Percentiles rank a stretch among this genome's conserved stretches.
These are phyloP conservation scores for Trididemnum clinides DNA, from an alignment of 23 tunicate species.

Conservation along the genomic window DNA sequence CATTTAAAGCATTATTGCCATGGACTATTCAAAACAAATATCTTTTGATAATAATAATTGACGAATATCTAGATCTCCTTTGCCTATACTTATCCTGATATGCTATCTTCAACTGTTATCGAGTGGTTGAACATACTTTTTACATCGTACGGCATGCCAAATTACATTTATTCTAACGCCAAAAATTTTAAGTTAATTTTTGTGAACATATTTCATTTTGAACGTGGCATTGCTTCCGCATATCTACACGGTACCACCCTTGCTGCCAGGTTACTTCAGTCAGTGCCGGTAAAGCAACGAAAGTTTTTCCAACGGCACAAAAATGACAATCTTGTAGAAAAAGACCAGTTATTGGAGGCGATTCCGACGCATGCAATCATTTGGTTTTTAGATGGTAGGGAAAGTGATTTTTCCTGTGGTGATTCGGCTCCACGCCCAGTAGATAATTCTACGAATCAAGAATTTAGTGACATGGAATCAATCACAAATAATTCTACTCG, in stretches of 20 bases:
- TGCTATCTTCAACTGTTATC: constrained; percentile 22
- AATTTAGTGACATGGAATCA: too few species aligned
- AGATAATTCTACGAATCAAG: too few species aligned
- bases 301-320: constrained; percentile 10
- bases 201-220: background rate
- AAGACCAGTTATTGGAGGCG: constrained; percentile 23
- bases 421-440: constrained; percentile 39
- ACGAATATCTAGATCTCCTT: background rate
- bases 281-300: constrained; percentile 20
- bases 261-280: background rate
- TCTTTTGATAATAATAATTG: background rate
- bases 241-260: background rate
- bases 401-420: background rate
- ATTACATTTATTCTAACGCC: constrained; percentile 15
- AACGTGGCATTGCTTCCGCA: background rate
- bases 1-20: background rate
- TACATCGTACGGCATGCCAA: background rate
- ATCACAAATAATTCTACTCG: too few species aligned
- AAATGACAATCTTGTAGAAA: background rate
- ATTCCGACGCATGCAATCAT: constrained; percentile 15
- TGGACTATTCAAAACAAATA: background rate
- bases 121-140: background rate
- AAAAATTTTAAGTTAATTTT: background rate
- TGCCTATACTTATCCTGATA: constrained; percentile 17
- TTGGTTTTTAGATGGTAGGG: constrained; percentile 9